Evolutionary conservation across 2,113 vertebrate species (phyloP), one percentile per base, ranked within the genome.

Genomic region (Gorsachius goisagi): DNA sequence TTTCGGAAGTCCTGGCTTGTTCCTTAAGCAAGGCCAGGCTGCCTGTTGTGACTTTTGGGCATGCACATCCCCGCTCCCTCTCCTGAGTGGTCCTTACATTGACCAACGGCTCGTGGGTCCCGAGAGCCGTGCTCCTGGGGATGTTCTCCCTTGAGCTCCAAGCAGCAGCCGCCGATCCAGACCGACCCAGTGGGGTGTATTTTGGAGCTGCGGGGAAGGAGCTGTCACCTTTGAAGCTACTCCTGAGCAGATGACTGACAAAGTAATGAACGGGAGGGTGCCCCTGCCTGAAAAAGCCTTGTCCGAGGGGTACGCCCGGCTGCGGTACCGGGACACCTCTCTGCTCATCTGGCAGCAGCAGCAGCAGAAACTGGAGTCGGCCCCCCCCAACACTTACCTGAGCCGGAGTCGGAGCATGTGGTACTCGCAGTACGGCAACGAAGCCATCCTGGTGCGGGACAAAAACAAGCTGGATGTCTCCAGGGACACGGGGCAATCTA

Each of bases 331-430:
- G 33, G 99, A 99, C 98, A 98, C 99, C 0, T 99, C 99, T 2
- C 89, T 99, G 95, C 98, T 99, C 59, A 98, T 99, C 93, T 99
- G 99, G 99, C 99, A 99, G 92, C 99, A 99, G 97, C 99, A 99
- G 97, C 99, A 99, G 97, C 98, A 97, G 95, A 93, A 98, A 9
- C 63, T 99, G 90, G 97, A 98, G 84, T 91, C 89, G 0, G 97
- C 94, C 0, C 98, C 98, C 0, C 99, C 99, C 1, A 92, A 97
- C 63, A 98, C 98, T 0, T 99, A 99, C 97, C 98, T 99, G 93
- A 99, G 94, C 97, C 98, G 99, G 58, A 99, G 99, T 77, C 98
- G 98, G 49, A 99, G 99, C 16, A 96, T 98, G 96, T 99, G 99
- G 98, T 99, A 99, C 98, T 99, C 99, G 1, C 98, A 98, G 97